These are phyloP conservation scores for Avahi laniger DNA, from an alignment of 2,797 vertebrate species.

Conservation along the genomic window DNA sequence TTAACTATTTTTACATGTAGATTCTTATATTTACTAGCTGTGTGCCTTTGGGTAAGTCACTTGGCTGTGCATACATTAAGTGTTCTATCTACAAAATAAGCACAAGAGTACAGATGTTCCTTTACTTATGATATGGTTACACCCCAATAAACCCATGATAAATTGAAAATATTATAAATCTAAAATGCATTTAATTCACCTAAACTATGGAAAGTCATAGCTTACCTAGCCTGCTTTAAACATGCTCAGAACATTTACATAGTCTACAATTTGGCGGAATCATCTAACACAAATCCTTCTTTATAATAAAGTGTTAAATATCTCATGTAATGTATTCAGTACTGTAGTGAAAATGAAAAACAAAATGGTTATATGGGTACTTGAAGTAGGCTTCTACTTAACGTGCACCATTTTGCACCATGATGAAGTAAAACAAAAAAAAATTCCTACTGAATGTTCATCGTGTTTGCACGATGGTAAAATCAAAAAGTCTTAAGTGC, in stretches of 20 bases:
- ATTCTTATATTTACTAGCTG: neutral
- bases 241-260: neutral
- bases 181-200: neutral
- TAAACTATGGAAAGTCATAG: neutral
- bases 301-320: neutral
- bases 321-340: neutral
- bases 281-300: neutral
- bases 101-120: neutral
- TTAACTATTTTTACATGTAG: neutral
- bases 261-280: neutral
- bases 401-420: neutral
- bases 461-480: neutral
- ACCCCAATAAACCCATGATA: neutral
- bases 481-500: neutral
- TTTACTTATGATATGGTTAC: neutral
- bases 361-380: neutral
- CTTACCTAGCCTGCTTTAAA: neutral
- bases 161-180: neutral
- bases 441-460: neutral
- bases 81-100: neutral
- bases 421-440: neutral
- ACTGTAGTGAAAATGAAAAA: neutral
- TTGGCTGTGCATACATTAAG: neutral
- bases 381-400: neutral
- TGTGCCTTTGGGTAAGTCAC: neutral